Evolutionary conservation across 2,888 invertebrate species (phyloP).

Genomic region (Sesamia inferens): DNA sequence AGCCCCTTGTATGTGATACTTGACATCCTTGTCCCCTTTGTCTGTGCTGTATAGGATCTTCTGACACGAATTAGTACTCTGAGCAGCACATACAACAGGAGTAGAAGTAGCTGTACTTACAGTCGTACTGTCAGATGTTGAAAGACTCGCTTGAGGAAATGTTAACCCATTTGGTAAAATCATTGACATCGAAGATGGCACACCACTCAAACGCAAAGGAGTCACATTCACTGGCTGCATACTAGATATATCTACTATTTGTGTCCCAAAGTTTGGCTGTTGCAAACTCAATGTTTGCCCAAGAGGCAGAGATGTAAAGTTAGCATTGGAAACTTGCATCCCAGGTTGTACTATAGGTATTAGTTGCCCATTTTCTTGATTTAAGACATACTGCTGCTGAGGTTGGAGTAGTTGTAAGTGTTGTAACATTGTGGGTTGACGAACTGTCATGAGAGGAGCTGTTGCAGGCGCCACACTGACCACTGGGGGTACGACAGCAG

Average conservation of each 20-base stretch:
- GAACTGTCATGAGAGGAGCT: constrained; percentile 85
- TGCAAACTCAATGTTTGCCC: constrained; percentile 81
- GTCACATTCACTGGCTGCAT: constrained; percentile 88
- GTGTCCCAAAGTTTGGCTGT: constrained; percentile 85
- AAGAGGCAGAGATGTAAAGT: constrained; percentile 84
- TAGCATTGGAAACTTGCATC: constrained; percentile 84
- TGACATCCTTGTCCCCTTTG: constrained; percentile 85
- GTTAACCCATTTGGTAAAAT: constrained; percentile 83
- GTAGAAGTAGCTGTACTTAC: constrained; percentile 85
- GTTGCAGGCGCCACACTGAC: constrained; percentile 83
- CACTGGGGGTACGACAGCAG: constrained; percentile 80
- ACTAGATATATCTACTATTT: constrained; percentile 84
- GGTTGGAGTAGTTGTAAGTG: constrained; percentile 75
- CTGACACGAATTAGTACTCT: constrained; percentile 83
- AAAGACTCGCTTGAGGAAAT: constrained; percentile 83
- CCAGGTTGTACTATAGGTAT: constrained; percentile 88
- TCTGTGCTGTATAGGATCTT: constrained; percentile 86
- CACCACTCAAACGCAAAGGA: constrained; percentile 83
- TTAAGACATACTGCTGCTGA: constrained; percentile 86
- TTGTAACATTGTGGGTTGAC: constrained; percentile 84
- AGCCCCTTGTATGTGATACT: constrained; percentile 85
- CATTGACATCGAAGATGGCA: constrained; percentile 88
- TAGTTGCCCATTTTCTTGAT: constrained; percentile 87
- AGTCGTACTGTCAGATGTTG: constrained; percentile 83
- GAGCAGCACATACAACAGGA: constrained; percentile 87